These are phyloP conservation scores for Lepus timidus DNA, from an alignment of 2,113 vertebrate genomes.

Conservation along the genomic window DNA sequence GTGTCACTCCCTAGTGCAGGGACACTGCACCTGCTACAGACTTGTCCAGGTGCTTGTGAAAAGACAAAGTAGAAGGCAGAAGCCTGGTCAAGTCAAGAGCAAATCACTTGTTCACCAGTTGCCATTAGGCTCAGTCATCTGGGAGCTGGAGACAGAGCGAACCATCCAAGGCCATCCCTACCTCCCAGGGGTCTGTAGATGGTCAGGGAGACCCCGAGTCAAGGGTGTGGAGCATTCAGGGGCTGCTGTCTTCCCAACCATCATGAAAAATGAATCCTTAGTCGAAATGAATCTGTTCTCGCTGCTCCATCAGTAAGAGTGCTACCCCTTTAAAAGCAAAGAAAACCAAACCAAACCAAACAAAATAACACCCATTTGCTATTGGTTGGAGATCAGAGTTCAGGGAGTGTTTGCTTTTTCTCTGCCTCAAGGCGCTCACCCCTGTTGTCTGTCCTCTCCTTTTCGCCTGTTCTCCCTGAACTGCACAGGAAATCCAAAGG, in stretches of 20 bases:
- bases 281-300: not conserved
- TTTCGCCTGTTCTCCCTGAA: not conserved
- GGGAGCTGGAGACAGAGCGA: not conserved
- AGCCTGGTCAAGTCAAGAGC: not conserved
- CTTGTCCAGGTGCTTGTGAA: not conserved
- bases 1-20: not conserved
- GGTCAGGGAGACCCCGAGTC: not conserved
- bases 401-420: not conserved
- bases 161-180: not conserved
- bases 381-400: not conserved
- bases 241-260: not conserved
- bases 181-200: not conserved
- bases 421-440: not conserved
- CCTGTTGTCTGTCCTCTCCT: not conserved
- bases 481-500: constrained; percentile 49
- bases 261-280: not conserved
- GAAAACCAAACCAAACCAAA: not conserved
- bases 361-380: not conserved
- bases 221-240: not conserved
- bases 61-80: not conserved
- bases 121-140: not conserved
- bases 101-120: not conserved
- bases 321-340: constrained; percentile 12
- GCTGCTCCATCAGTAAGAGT: not conserved
- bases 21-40: not conserved